Evolutionary conservation across 2,797 vertebrate species (phyloP).

Genomic region (Rhadinocentrus ornatus): DNA sequence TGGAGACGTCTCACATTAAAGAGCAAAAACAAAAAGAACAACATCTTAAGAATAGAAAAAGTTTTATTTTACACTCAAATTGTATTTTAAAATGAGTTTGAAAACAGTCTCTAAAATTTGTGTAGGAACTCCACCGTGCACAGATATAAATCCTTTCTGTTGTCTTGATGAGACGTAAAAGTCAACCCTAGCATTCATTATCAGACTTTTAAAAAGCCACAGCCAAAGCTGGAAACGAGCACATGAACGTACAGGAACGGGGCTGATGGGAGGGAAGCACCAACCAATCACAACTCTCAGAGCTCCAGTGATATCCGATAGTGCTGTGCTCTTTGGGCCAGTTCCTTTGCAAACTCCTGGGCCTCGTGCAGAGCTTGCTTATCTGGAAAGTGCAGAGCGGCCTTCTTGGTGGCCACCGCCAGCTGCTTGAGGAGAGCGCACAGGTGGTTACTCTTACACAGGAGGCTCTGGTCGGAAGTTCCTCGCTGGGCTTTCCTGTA

Average conservation of each 20-base stretch:
- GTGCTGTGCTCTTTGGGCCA: constrained; percentile 84
- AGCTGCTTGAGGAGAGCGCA: constrained; percentile 92
- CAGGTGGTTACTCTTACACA: constrained; percentile 87
- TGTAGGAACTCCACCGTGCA: constrained; percentile 4
- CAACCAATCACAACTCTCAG: constrained; percentile 37
- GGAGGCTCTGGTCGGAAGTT: constrained; percentile 78
- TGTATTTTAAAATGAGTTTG: constrained; percentile 35
- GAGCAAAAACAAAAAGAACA: constrained; percentile 10
- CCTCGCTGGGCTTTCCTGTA: constrained; percentile 84
- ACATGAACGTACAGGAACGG: no score
- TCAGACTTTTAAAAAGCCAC: constrained; percentile 2
- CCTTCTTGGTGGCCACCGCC: constrained; percentile 92
- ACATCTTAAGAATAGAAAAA: constrained; percentile 29
- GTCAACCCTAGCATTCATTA: constrained; percentile 21
- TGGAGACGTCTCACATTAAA: constrained; percentile 12
- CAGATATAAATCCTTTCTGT: constrained; percentile 19
- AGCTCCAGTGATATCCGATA: constrained; percentile 85
- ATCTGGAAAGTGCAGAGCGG: constrained; percentile 85
- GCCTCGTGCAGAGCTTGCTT: constrained; percentile 78
- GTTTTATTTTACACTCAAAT: constrained; percentile 27
- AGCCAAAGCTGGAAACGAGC: constrained; percentile 22
- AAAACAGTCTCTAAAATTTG: constrained; percentile 50
- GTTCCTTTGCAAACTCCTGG: constrained; percentile 79
- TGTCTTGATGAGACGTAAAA: neutral
- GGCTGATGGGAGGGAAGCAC: constrained; percentile 5